Conservation (phyloP, 2,888 invertebrate genomes). For the Chrysodeixis includens region DNA sequence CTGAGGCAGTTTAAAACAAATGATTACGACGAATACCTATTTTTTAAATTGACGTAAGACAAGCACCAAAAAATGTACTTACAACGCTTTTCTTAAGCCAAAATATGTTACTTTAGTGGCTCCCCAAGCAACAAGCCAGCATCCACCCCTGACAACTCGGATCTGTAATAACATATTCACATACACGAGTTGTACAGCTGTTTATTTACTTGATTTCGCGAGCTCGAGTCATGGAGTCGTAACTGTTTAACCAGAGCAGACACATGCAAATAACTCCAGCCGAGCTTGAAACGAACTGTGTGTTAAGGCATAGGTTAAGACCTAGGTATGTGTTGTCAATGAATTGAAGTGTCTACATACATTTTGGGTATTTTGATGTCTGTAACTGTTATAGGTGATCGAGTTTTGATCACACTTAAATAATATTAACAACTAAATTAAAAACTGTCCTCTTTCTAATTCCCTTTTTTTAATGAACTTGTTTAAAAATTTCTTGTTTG, state of each 20-base stretch:
- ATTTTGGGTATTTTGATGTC: no score
- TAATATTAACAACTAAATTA: no score
- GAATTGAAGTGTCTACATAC: neutral
- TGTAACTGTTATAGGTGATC: no score
- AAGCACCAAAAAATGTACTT: neutral
- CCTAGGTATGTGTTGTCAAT: neutral
- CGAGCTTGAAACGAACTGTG: neutral
- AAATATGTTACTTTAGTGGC: neutral
- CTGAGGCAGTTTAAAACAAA: neutral
- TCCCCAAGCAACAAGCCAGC: neutral
- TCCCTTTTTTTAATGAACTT: no score
- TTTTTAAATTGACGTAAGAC: no score
- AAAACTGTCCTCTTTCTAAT: no score
- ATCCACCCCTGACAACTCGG: neutral
- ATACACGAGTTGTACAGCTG: neutral
- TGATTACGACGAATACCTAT: neutral
- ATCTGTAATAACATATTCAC: neutral
- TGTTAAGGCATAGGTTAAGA: neutral
- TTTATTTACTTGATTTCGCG: slow-evolving; percentile 7
- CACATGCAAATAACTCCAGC: slow-evolving; percentile 15
- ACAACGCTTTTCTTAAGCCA: no score
- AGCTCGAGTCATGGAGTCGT: slow-evolving; percentile 3
- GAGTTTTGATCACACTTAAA: no score
- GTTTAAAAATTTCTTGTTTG: no score
- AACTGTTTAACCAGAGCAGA: slow-evolving; percentile 13